Base-by-base conservation (phyloP, 1,140 invertebrate species). In the Drosophila varians region DNA sequence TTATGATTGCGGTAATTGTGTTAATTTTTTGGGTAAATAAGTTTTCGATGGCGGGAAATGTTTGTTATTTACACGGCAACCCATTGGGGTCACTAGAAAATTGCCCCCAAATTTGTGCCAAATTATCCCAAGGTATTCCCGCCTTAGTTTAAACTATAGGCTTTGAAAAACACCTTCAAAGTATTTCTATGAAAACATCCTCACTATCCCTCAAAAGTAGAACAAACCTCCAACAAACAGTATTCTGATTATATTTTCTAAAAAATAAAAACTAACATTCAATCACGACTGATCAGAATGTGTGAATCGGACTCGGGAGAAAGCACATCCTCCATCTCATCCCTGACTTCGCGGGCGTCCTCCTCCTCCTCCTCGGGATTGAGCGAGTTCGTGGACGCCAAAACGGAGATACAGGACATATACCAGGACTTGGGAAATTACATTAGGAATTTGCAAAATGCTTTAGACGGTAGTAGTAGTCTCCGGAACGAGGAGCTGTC, bases 361-460 rank as follows among this genome's bases (percentile, higher is more conserved):
- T 66, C 62, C 1, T 65, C 62, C 0, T 40, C 55, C 1, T 65
- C 61, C 7, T 62, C 62, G 26, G 26, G 60, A 3, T n/a, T 84
- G 7, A 58, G 65, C 25, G 80, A 80, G 8, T 98, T 98, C 92
- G 94, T 58, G 34, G 53, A 68, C 28, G 82, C 54, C 62, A 92
- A 88, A 48, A 46, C 18, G 90, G 93, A 90, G 93, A 95, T 77
- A 92, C 95, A 18, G 92, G 92, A 8, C 4, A 68, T 86, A 3
- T 84, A 86, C 42, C 34, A 61, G 1, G 58, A 86, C 5, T 31
- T 86, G 38, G 36, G 26, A 0, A 18, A 0, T 0, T 47, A 55
- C 6, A 7, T 86, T n/a, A 55, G 28, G 3, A 16, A 34, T n/a
- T 18, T 86, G 6, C 18, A 60, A 19, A 19, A 8, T 23, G 12